These are phyloP conservation scores for Portunus trituberculatus DNA, from an alignment of 1,140 invertebrate species.

Conservation along the genomic window DNA sequence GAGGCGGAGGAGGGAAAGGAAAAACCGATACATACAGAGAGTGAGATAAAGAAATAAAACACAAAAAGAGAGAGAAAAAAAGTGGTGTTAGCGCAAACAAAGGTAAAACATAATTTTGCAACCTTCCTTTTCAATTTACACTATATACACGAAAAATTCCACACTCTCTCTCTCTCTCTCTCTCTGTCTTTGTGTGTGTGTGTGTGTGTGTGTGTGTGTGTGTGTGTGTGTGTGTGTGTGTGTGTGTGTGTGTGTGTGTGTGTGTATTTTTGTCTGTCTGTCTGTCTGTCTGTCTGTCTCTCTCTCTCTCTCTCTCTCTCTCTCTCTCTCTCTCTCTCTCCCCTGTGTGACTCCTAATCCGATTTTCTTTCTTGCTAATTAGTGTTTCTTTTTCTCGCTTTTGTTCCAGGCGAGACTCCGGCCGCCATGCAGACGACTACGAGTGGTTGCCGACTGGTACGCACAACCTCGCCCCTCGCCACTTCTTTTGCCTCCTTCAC, in stretches of 20 bases:
- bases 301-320: background rate
- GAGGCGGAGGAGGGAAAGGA: too few species aligned
- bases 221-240: too few species aligned
- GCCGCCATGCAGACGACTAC: conserved; percentile 66
- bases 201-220: too few species aligned
- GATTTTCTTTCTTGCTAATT: background rate
- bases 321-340: background rate
- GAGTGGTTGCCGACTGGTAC: background rate
- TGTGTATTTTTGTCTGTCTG: background rate
- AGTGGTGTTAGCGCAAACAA: background rate
- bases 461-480: background rate
- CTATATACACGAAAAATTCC: too few species aligned
- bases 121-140: too few species aligned
- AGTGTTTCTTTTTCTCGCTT: too few species aligned
- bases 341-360: too few species aligned
- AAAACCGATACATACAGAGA: background rate
- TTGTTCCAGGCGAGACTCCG: conserved; percentile 52
- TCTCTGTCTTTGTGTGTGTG: too few species aligned
- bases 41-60: background rate
- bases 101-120: too few species aligned
- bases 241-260: background rate
- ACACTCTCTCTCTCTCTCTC: too few species aligned
- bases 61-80: background rate
- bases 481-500: background rate
- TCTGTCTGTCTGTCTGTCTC: background rate